phyloP scores from a whole-genome alignment of 2,888 invertebrate species.

The Leucophenga maculata region DNA sequence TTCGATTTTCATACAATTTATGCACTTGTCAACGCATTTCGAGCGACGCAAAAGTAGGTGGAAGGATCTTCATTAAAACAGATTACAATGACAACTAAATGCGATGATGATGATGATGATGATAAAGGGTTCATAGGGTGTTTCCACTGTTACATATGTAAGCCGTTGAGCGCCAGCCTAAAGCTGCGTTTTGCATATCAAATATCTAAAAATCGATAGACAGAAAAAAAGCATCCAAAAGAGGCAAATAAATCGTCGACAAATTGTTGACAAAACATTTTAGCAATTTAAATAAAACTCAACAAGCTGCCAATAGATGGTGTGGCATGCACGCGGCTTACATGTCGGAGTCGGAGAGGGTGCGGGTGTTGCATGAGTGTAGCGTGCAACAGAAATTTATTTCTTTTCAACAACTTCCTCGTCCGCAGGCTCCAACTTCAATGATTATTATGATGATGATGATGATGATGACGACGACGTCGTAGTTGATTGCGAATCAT shows the following conservation, averaged over 20 bases:
- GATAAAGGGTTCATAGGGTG: too few species aligned
- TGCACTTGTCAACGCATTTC: constrained; percentile 57
- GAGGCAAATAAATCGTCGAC: constrained; percentile 56
- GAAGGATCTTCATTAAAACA: constrained; percentile 23
- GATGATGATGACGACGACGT: constrained; percentile 21
- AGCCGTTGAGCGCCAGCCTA: constrained; percentile 3
- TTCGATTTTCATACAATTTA: constrained; percentile 55
- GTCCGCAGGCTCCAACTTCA: constrained; percentile 35
- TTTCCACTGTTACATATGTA: not conserved
- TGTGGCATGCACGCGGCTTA: constrained; percentile 40
- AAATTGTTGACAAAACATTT: constrained; percentile 65
- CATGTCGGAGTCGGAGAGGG: constrained; percentile 31
- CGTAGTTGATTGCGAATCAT: constrained; percentile 42
- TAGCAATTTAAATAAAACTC: constrained; percentile 59
- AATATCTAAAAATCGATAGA: not conserved
- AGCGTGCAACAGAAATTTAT: constrained; percentile 19
- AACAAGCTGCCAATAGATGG: constrained; percentile 52
- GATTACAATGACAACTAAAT: not conserved
- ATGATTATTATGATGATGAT: constrained; percentile 24
- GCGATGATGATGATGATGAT: too few species aligned
- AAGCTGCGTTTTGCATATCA: constrained; percentile 14
- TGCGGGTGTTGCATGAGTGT: not conserved
- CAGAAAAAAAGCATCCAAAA: not conserved
- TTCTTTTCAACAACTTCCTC: constrained; percentile 51
- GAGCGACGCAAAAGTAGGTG: not conserved